A percentile compares a stretch with the other conserved stretches of the same genome.
These are phyloP conservation scores for Hyperoplus immaculatus DNA, from an alignment of 2,797 vertebrate species.

Conservation along the genomic window DNA sequence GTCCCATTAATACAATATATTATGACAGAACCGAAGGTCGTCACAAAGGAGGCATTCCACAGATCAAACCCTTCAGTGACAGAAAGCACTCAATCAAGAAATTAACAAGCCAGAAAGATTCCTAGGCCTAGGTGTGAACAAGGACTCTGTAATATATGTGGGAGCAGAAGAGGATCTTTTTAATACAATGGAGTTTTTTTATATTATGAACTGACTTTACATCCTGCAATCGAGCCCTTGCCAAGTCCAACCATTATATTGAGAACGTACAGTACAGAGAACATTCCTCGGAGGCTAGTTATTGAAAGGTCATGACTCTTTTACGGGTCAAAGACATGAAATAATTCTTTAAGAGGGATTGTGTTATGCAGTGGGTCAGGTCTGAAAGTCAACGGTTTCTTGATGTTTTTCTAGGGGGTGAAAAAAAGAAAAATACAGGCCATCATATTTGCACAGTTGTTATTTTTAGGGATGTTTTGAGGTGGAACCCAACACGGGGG, in stretches of 20 bases:
- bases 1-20: constrained; percentile 16
- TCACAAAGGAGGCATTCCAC: constrained; percentile 23
- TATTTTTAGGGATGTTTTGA: background rate
- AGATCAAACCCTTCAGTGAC: constrained; percentile 20
- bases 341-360: background rate
- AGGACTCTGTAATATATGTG: background rate
- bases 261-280: constrained; percentile 6
- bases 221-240: constrained; percentile 9
- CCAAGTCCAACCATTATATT: background rate
- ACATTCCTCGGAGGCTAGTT: constrained; percentile 16
- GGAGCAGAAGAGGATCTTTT: background rate
- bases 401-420: background rate
- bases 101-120: constrained; percentile 21
- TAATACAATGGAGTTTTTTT: background rate
- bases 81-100: constrained; percentile 30
- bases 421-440: background rate
- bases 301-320: constrained; percentile 26
- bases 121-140: constrained; percentile 9
- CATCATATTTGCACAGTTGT: background rate
- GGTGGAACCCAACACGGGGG: background rate
- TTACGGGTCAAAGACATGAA: constrained; percentile 16
- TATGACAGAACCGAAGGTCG: constrained; percentile 23
- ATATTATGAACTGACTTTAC: background rate
- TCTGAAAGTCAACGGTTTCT: background rate
- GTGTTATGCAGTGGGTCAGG: background rate